Evolutionary conservation across 2,113 vertebrate species (phyloP), one percentile per base, ranked within the genome.

Genomic region (Nycticryphes semicollaris): DNA sequence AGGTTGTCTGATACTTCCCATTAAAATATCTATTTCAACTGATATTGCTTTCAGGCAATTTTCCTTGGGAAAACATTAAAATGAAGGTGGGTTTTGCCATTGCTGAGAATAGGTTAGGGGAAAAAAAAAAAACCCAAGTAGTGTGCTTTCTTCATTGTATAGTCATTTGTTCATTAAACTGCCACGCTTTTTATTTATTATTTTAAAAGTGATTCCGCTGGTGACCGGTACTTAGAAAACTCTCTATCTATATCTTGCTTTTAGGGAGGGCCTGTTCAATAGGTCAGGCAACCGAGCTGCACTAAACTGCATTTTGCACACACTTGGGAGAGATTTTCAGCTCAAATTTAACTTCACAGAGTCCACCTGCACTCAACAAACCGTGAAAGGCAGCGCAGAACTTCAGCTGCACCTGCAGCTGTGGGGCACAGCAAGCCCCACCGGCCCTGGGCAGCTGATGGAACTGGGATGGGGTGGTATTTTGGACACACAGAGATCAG

Each of bases 21-120:
- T 93, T 96, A 92, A 89, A 97, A 94, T 92, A 96, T 87, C 94
- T 81, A 56, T 93, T 97, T 95, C 91, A 94, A 92, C 28, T 87
- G 76, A 90, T 91, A 92, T 1, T 78, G 47, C 89, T 91, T 93
- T 90, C 89, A 95, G 92, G 89, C 41, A 75, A 67, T 69, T 90
- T 94, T 89, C 66, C 66, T 70, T 81, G 73, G 43, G 92, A 94
- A 90, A 92, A 84, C n/a, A 70, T 43, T 89, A 80, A 87, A 81
- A 75, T 28, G 41, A 95, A 94, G 48, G 86, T 92, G 54, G 41
- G 22, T 62, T 94, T 93, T 92, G 37, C 35, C 64, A 83, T 51
- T 59, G 76, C 70, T 76, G 57, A 62, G 37, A 90, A 94, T 10
- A 2, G 11, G 19, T 12, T 30, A 25, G 30, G 28, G 6, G 63